Evolutionary conservation across 2,797 vertebrate species (phyloP), one percentile per base, ranked within the genome.

Genomic region (Gorsachius magnificus): DNA sequence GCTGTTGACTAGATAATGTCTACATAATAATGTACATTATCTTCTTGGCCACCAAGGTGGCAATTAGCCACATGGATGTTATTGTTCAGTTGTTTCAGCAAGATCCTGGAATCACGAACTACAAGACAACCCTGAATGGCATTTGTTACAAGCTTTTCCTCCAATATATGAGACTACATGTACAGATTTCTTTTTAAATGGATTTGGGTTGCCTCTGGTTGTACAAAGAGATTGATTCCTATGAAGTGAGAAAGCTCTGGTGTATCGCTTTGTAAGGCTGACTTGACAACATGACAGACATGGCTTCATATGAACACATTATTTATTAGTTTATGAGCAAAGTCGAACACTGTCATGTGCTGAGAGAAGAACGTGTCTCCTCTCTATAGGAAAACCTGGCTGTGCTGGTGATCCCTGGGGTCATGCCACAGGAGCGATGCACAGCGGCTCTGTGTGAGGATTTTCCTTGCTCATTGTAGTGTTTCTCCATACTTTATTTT

Each of bases 161-260:
- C 45, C 82, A 76, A 22, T 56, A 54, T 48, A 58, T n/a, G 48
- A 92, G 65, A 66, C 76, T 95, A 35, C 79, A 89, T 2, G 2
- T 54, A 89, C 58, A 66, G 84, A 76, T 90, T 89, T 94, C 16
- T 66, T 94, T 89, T 86, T 28, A 92, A 95, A 96, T 64, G 66
- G 77, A 79, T 96, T 91, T 87, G 65, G 11, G 76, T 89, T 88
- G 82, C 91, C 91, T 95, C 76, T 83, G 79, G 89, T 94, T 78
- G 84, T 94, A 80, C 82, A 91, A 58, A 90, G 54, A 95, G 79
- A 93, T 92, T 92, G 93, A 96, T 91, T 95, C 74, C 51, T 90
- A 25, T 16, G 63, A 87, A 94, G 74, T 57, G 66, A 69, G 84
- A 88, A 90, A 91, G 63, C 79, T 83, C 76, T 90, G 51, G 69